phyloP scores from a whole-genome alignment of 1,140 invertebrate species.

The Ridgeia piscesae region DNA sequence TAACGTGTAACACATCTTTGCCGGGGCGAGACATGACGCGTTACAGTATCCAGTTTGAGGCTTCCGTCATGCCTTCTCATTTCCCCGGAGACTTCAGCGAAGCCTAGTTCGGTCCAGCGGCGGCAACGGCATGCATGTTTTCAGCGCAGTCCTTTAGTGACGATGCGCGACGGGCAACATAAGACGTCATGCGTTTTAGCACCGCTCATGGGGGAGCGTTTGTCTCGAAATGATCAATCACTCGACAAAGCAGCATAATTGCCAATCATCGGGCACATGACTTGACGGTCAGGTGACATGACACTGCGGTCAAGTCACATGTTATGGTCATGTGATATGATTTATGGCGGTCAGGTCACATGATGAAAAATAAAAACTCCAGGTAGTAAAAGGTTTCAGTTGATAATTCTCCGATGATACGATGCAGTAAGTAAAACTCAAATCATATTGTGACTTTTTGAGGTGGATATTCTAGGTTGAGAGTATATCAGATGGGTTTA shows the following conservation, averaged over 20 bases:
- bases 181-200: background rate
- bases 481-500: no score
- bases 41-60: background rate
- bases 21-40: background rate
- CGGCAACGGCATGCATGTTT: background rate
- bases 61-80: background rate
- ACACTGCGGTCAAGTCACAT: no score
- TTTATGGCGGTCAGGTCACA: background rate
- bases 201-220: background rate
- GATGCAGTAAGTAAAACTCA: background rate
- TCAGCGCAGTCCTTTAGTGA: background rate
- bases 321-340: no score
- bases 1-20: background rate
- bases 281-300: no score
- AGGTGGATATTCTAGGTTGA: background rate
- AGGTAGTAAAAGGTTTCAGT: background rate
- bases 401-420: background rate
- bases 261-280: background rate
- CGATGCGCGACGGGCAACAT: background rate
- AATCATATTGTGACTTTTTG: background rate
- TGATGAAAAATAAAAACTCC: background rate
- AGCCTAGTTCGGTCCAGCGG: background rate
- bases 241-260: background rate
- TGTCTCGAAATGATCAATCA: constrained; percentile 1
- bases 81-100: background rate